Evolutionary conservation across 2,113 vertebrate genomes (phyloP).

Genomic region (Tachuris rubrigastra): DNA sequence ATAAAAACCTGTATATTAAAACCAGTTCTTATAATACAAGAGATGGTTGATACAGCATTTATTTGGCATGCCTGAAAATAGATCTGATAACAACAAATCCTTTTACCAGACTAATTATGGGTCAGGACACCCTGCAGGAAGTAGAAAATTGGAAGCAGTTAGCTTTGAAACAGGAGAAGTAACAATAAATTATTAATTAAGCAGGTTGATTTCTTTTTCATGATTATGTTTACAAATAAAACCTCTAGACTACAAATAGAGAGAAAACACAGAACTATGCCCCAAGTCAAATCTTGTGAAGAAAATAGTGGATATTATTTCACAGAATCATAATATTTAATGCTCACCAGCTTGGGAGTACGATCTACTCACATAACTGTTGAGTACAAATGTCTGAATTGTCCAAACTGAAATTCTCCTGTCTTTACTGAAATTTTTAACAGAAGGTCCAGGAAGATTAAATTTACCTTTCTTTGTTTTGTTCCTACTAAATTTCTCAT

Average conservation of each 20-base stretch:
- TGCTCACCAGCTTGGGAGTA: background rate
- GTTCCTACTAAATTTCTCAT: background rate
- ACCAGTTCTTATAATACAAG: background rate
- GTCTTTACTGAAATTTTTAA: background rate
- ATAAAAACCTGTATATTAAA: background rate
- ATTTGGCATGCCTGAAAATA: background rate
- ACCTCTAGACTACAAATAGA: background rate
- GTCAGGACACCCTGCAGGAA: background rate
- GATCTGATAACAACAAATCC: background rate
- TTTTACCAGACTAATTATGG: background rate
- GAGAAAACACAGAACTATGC: background rate
- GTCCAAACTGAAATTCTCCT: background rate
- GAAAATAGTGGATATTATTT: background rate
- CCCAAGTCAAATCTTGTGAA: background rate
- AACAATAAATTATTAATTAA: constrained; percentile 24
- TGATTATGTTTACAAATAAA: background rate
- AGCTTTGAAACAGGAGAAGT: background rate
- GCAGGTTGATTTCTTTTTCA: background rate
- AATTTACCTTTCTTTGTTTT: background rate
- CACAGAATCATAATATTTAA: background rate
- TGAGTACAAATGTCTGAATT: background rate
- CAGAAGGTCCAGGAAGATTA: background rate
- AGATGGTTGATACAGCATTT: background rate
- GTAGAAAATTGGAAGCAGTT: background rate
- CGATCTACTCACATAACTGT: background rate